A percentile compares a stretch with the other conserved stretches of the same genome.
Evolutionary conservation across 2,797 vertebrate species (phyloP).

Genomic region (Xiphophorus birchmanni): DNA sequence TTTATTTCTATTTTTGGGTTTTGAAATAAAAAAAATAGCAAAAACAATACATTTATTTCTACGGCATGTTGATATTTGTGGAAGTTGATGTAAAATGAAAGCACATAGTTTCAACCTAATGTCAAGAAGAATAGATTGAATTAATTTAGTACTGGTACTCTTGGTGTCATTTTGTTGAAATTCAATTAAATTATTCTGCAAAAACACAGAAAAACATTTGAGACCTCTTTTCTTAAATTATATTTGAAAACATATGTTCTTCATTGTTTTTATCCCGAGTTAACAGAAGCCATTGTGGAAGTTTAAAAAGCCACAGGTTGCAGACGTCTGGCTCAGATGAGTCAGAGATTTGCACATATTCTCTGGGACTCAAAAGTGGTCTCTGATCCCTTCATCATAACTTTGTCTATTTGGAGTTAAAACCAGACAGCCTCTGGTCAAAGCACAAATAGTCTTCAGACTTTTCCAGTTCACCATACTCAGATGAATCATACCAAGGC

Average conservation of each 20-base stretch:
- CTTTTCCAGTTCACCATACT: background rate
- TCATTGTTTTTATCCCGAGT: background rate
- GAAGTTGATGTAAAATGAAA: background rate
- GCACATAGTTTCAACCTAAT: background rate
- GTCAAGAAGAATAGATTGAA: background rate
- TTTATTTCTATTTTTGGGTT: background rate
- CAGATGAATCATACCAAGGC: constrained; percentile 10
- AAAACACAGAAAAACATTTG: background rate
- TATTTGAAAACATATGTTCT: background rate
- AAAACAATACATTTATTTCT: background rate
- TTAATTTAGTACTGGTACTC: background rate
- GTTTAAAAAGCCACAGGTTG: background rate
- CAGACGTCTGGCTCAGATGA: background rate
- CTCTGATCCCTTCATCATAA: background rate
- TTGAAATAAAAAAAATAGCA: background rate
- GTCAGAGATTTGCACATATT: background rate
- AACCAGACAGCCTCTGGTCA: background rate
- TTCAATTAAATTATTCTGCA: background rate
- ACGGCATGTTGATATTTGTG: background rate
- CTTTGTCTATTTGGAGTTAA: background rate
- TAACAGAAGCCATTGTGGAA: background rate
- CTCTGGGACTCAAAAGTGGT: background rate
- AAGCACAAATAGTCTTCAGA: background rate
- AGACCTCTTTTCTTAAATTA: too few species aligned
- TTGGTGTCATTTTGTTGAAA: constrained; percentile 1